Evolutionary conservation across 2,113 vertebrate species (phyloP).

Genomic region (Ptilorrhoa leucosticta): DNA sequence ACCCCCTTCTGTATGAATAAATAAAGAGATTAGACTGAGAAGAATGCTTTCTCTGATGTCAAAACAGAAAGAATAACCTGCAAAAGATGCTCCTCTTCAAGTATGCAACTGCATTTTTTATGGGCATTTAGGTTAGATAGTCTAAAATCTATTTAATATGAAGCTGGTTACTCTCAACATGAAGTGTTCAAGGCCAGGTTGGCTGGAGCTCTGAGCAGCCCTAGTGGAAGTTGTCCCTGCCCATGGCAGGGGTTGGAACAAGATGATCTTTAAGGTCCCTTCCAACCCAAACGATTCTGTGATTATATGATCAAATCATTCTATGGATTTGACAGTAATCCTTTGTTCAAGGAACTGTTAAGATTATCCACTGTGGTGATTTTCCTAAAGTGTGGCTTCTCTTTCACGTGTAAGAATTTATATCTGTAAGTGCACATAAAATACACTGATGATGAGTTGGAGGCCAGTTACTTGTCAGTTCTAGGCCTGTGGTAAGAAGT

Average conservation of each 20-base stretch:
- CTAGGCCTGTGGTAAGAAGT: not conserved
- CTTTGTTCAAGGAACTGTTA: not conserved
- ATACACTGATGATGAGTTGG: too few species aligned
- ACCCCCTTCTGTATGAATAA: not conserved
- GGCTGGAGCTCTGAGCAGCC: not conserved
- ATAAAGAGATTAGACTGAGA: not conserved
- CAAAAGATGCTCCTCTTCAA: not conserved
- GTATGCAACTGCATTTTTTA: not conserved
- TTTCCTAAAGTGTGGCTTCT: not conserved
- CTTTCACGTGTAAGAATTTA: rapidly evolving
- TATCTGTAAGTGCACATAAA: not conserved
- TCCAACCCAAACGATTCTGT: too few species aligned
- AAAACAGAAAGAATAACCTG: not conserved
- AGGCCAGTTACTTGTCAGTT: not conserved
- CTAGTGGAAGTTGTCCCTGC: not conserved
- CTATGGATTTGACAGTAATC: not conserved
- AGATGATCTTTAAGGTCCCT: not conserved
- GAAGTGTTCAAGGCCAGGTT: not conserved
- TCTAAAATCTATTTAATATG: not conserved
- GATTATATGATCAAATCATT: not conserved
- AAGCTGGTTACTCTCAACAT: not conserved
- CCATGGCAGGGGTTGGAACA: not conserved
- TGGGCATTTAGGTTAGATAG: not conserved
- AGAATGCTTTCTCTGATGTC: not conserved
- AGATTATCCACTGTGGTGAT: not conserved